Percentiles rank a stretch among this genome's conserved stretches.
Conservation (phyloP, 1,140 invertebrate species). For the Anadara kagoshimensis region DNA sequence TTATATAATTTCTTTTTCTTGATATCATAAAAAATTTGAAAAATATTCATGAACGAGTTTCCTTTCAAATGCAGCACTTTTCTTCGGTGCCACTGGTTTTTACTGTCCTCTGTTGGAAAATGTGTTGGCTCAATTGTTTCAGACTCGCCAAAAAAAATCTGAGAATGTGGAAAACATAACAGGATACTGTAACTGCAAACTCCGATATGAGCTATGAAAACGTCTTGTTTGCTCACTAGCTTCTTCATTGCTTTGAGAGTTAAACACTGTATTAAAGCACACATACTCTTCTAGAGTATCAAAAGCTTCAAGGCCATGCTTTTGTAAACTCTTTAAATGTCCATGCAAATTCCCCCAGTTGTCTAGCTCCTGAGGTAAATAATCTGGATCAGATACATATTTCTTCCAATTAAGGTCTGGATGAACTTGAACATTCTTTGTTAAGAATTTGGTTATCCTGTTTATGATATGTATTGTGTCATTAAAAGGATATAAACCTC, state of each 20-base stretch:
- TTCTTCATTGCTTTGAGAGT: not conserved
- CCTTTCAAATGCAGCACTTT: constrained; percentile 5
- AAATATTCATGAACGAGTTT: constrained; percentile 26
- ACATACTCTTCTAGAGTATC: constrained; percentile 12
- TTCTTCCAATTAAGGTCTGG: not conserved
- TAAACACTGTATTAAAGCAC: constrained; percentile 27
- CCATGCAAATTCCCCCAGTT: constrained; percentile 8
- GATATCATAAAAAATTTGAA: not conserved
- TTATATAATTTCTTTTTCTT: not conserved
- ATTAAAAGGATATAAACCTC: not conserved
- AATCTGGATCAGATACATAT: constrained; percentile 4
- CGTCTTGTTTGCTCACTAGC: not conserved
- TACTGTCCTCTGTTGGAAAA: not conserved
- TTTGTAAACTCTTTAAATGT: not conserved
- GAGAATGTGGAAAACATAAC: not conserved
- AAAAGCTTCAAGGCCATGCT: constrained; percentile 11
- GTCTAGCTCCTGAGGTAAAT: not conserved
- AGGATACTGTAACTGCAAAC: constrained; percentile 8
- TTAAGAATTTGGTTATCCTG: not conserved
- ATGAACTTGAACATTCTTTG: not conserved
- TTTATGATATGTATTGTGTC: not conserved
- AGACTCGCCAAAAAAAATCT: constrained; percentile 3
- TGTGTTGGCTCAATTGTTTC: not conserved
- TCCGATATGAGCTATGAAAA: constrained; percentile 11
- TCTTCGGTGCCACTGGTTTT: constrained; percentile 15